Percentiles rank a stretch among this genome's conserved stretches.
Evolutionary conservation across 35 echinoderm and acorn worm genomes (phyloP).

Genomic region (Acanthaster planci): DNA sequence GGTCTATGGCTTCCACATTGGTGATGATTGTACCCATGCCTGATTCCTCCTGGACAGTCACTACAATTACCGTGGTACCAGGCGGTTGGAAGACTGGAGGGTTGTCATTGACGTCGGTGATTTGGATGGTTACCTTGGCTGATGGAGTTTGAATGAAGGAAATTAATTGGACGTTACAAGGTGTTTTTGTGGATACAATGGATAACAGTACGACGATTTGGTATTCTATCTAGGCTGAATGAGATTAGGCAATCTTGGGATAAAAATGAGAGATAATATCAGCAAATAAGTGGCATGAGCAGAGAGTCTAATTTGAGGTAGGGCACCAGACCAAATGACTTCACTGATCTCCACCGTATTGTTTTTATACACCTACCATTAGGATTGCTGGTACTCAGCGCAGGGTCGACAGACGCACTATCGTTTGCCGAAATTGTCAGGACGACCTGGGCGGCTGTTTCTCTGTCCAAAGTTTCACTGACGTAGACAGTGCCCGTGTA

Average conservation of each 20-base stretch:
- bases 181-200: too few relatives aligned
- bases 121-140: conserved; percentile 74
- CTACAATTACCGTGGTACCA: conserved; percentile 32
- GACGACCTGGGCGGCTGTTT: conserved; percentile 34
- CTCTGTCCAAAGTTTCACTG: conserved; percentile 60
- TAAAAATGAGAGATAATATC: too few relatives aligned
- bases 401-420: conserved; percentile 24
- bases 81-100: conserved; percentile 57
- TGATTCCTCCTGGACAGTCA: conserved; percentile 58
- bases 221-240: too few relatives aligned
- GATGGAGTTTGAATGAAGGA: neutral
- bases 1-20: conserved; percentile 64
- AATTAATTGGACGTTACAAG: too few relatives aligned
- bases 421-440: conserved; percentile 68
- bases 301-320: too few relatives aligned
- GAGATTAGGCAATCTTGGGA: too few relatives aligned
- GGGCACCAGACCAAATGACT: too few relatives aligned
- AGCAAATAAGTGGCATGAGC: too few relatives aligned
- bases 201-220: too few relatives aligned
- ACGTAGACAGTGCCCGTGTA: conserved; percentile 55
- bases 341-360: too few relatives aligned
- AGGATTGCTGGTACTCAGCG: conserved; percentile 44
- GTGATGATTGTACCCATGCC: conserved; percentile 65
- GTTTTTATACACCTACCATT: conserved; percentile 60
- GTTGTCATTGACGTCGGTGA: conserved; percentile 91